phyloP scores from a whole-genome alignment of 2,113 vertebrate species.

The Fulica atra region DNA sequence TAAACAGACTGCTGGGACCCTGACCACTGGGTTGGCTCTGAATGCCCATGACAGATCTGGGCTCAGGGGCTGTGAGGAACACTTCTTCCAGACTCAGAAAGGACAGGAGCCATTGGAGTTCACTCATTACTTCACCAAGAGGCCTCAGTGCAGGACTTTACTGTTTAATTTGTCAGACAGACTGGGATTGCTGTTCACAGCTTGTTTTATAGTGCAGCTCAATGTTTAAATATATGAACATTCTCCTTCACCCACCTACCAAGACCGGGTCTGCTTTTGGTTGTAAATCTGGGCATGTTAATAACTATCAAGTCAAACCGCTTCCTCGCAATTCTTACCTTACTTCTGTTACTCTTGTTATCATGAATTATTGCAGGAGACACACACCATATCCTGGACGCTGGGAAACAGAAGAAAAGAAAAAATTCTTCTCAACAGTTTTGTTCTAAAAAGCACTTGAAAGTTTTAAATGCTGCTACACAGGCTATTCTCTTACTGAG shows the following conservation, averaged over 20 bases:
- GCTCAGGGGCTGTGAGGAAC: rapidly evolving
- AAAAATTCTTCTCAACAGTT: neutral
- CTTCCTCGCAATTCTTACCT: neutral
- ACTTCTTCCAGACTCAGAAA: neutral
- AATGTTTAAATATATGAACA: neutral
- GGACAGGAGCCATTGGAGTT: neutral
- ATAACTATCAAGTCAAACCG: neutral
- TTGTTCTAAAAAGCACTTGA: constrained; percentile 13
- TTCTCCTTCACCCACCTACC: neutral
- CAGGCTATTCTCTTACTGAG: neutral
- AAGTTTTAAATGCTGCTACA: constrained; percentile 40
- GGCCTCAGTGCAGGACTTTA: neutral
- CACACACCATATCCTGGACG: neutral
- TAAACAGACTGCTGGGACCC: neutral
- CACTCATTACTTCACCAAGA: neutral
- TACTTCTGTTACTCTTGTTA: neutral
- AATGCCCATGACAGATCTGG: neutral
- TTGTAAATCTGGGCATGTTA: neutral
- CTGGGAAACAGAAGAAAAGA: neutral
- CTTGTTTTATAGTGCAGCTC: neutral
- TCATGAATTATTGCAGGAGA: neutral
- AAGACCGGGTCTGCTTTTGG: neutral
- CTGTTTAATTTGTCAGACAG: neutral
- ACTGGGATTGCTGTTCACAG: neutral
- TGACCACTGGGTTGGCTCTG: neutral